Evolutionary conservation across 2,113 vertebrate genomes (phyloP).

Genomic region (Microcebus lehilahytsara): DNA sequence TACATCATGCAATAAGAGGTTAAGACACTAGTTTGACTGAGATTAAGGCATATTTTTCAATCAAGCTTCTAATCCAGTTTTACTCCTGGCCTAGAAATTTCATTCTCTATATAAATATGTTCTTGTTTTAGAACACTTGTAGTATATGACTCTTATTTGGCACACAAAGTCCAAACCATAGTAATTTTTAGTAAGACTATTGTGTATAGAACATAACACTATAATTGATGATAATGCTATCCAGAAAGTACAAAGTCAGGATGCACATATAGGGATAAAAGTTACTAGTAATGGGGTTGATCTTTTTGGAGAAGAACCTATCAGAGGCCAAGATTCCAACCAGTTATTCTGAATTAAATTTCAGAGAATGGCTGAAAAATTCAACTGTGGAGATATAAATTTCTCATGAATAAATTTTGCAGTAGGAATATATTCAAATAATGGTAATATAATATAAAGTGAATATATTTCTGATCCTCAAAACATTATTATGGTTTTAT

Average conservation of each 20-base stretch:
- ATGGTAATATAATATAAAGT: background rate
- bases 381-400: background rate
- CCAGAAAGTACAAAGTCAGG: background rate
- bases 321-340: background rate
- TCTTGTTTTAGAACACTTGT: background rate
- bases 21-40: background rate
- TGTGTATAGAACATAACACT: background rate
- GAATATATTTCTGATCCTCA: background rate
- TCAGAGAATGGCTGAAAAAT: background rate
- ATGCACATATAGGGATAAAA: background rate
- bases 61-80: background rate
- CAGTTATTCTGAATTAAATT: conserved; percentile 3
- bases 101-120: background rate
- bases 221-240: background rate
- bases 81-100: background rate
- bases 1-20: background rate
- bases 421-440: background rate
- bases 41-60: background rate
- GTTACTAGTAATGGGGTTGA: background rate
- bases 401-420: background rate
- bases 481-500: background rate
- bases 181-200: background rate
- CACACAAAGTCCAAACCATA: background rate
- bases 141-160: background rate
- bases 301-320: background rate